phyloP scores from a whole-genome alignment of 2,888 invertebrate genomes.

The Caenorhabditis doughertyi region DNA sequence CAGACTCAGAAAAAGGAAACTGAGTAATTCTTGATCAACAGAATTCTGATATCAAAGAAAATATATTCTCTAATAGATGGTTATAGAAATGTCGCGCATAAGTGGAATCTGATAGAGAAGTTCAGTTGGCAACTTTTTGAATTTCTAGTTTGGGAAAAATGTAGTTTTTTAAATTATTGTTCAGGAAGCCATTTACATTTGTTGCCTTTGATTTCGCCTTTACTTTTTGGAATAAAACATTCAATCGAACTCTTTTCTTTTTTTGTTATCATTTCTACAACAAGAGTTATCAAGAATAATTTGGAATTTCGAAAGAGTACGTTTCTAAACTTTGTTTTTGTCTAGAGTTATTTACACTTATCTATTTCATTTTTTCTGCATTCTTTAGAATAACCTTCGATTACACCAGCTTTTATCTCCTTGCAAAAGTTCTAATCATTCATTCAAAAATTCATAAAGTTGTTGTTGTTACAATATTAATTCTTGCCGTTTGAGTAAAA shows the following conservation, averaged over 20 bases:
- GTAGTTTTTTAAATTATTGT: not conserved
- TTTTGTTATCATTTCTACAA: no score
- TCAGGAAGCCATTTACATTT: not conserved
- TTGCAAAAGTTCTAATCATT: no score
- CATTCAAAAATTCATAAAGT: constrained; percentile 23
- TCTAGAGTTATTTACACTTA: no score
- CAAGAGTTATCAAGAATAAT: no score
- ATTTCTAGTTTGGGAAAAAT: constrained; percentile 11
- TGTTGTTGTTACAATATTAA: not conserved
- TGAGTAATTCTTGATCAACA: constrained; percentile 28
- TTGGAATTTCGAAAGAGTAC: no score
- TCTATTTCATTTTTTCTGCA: no score
- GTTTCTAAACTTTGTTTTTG: no score
- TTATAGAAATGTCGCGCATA: constrained; percentile 9
- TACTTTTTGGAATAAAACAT: no score
- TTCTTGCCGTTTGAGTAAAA: not conserved
- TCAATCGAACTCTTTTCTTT: no score
- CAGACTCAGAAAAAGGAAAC: not conserved
- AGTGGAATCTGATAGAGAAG: not conserved
- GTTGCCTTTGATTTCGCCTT: no score
- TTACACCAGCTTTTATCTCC: no score
- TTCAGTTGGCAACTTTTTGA: not conserved
- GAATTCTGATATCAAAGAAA: not conserved
- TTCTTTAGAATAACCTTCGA: no score
- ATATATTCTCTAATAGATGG: not conserved